Conservation (phyloP, 2,797 vertebrate genomes). For the Danio choprae region DNA sequence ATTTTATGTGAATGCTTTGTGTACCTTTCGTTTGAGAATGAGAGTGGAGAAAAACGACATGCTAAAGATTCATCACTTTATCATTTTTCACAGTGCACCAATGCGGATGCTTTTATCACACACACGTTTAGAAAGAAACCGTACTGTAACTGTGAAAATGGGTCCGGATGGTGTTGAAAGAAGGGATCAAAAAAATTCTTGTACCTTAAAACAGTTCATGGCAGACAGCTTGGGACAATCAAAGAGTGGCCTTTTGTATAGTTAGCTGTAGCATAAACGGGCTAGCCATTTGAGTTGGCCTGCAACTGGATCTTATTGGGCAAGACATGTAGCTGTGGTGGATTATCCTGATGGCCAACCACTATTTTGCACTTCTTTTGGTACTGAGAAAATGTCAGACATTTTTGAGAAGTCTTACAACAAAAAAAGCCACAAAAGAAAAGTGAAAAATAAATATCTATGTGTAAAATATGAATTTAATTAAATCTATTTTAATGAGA, state of each 20-base stretch:
- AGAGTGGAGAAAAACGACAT: background rate
- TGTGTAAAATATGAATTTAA: slow-evolving; percentile 36
- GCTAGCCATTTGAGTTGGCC: slow-evolving; percentile 30
- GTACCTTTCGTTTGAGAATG: slow-evolving; percentile 19
- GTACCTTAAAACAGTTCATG: slow-evolving; percentile 41
- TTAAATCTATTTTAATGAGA: slow-evolving; percentile 40
- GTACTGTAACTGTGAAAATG: slow-evolving; percentile 52
- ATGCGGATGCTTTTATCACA: slow-evolving; percentile 31
- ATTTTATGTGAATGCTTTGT: slow-evolving; percentile 40
- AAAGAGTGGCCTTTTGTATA: slow-evolving; percentile 64
- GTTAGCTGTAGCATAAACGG: slow-evolving; percentile 57
- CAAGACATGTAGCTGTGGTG: slow-evolving; percentile 34
- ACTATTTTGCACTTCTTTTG: slow-evolving; percentile 66
- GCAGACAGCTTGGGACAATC: slow-evolving; percentile 64
- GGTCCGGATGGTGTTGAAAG: slow-evolving; percentile 34
- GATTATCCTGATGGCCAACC: slow-evolving; percentile 48
- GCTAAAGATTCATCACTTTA: slow-evolving; percentile 23
- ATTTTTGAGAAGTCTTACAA: slow-evolving; percentile 41
- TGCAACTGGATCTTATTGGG: slow-evolving; percentile 40
- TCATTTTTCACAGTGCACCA: slow-evolving; percentile 4
- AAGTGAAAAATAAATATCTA: slow-evolving; percentile 38
- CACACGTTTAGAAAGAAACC: slow-evolving; percentile 25
- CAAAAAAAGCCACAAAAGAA: slow-evolving; percentile 27
- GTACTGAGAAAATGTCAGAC: slow-evolving; percentile 45
- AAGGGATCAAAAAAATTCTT: slow-evolving; percentile 35